Evolutionary conservation across 1,140 invertebrate genomes (phyloP).

Genomic region (Dinothrombium tinctorium): DNA sequence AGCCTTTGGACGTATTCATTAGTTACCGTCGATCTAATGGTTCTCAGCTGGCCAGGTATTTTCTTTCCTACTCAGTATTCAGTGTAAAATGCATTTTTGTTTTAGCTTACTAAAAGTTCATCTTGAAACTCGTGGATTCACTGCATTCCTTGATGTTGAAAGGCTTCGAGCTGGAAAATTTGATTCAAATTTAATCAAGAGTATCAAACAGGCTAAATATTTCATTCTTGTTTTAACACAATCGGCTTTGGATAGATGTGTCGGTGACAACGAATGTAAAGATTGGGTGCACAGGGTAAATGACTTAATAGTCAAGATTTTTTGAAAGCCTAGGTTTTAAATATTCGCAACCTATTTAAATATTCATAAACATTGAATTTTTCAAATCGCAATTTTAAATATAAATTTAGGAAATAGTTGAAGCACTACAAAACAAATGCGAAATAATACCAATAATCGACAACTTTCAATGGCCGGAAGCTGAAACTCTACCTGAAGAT

Average conservation of each 20-base stretch:
- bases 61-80: too few species aligned
- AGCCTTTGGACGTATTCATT: constrained; percentile 86
- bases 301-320: too few species aligned
- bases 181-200: constrained; percentile 87
- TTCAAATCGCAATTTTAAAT: too few species aligned
- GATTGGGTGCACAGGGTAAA: constrained; percentile 95
- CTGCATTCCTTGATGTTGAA: constrained; percentile 87
- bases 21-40: constrained; percentile 93
- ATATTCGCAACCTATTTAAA: too few species aligned
- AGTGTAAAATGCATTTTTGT: not conserved
- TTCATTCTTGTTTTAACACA: constrained; percentile 89
- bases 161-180: constrained; percentile 90
- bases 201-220: constrained; percentile 84
- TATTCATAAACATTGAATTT: too few species aligned
- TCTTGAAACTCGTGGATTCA: constrained; percentile 72
- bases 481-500: constrained; percentile 78
- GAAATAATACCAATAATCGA: constrained; percentile 98
- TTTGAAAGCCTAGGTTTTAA: too few species aligned
- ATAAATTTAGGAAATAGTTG: constrained; percentile 93
- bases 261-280: constrained; percentile 72
- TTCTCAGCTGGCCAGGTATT: constrained; percentile 72
- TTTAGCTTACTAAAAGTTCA: constrained; percentile 48
- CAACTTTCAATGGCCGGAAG: constrained; percentile 83
- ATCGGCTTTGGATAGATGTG: constrained; percentile 74
- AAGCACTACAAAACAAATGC: constrained; percentile 77